Percentiles rank a stretch among this genome's conserved stretches.
Evolutionary conservation across 53 echinoderm and acorn worm species (phyloP).

Genomic region (Holothuria leucospilota): DNA sequence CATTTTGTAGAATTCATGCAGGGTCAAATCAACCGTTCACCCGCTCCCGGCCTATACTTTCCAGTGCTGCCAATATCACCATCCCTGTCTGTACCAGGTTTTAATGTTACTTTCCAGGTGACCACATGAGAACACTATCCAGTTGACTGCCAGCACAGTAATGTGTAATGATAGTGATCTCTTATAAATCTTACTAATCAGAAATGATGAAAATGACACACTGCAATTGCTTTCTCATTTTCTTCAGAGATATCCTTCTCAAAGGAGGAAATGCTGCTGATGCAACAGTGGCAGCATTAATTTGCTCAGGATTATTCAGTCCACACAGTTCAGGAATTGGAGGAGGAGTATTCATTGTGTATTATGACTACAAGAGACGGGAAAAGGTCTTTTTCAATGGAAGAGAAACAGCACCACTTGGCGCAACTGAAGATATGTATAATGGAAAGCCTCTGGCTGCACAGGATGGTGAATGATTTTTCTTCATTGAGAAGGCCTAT

Average conservation of each 20-base stretch:
- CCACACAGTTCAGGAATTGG: conserved; percentile 82
- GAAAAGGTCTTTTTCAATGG: conserved; percentile 56
- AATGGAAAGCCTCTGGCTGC: not conserved
- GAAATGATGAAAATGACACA: too few species aligned
- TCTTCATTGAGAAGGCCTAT: too few species aligned
- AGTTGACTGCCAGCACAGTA: not conserved
- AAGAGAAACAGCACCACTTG: conserved; percentile 72
- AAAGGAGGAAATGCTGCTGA: conserved; percentile 77
- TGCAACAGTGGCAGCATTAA: conserved; percentile 75
- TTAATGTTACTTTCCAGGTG: too few species aligned
- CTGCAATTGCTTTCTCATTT: not conserved
- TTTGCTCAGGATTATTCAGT: conserved; percentile 79
- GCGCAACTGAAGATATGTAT: conserved; percentile 72
- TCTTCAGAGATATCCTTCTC: conserved; percentile 63
- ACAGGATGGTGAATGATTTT: too few species aligned
- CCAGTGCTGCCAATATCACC: too few species aligned
- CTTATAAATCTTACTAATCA: too few species aligned
- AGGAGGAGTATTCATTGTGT: conserved; percentile 76
- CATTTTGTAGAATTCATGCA: too few species aligned
- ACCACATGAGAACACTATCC: not conserved
- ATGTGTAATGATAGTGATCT: not conserved
- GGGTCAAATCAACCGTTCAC: too few species aligned
- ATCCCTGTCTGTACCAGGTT: too few species aligned
- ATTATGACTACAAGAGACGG: conserved; percentile 53
- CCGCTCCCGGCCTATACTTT: too few species aligned